These are phyloP conservation scores for Macropodus opercularis DNA, from an alignment of 2,797 vertebrate species.

Conservation along the genomic window DNA sequence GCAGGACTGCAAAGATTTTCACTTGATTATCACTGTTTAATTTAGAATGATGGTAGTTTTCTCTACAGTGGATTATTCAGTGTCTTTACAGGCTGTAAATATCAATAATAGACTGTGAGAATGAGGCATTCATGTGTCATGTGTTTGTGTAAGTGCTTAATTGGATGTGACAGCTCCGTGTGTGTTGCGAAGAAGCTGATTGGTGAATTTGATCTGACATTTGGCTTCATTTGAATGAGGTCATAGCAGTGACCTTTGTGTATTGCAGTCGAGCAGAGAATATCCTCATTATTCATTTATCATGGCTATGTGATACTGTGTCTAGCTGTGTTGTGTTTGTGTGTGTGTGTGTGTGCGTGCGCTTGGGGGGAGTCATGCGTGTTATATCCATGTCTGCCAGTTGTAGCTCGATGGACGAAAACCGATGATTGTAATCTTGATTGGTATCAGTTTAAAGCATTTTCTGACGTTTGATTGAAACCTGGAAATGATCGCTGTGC, in stretches of 20 bases:
- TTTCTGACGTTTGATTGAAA: too few species aligned
- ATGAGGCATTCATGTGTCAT: neutral
- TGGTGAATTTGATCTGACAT: slow-evolving; percentile 52
- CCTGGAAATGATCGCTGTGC: too few species aligned
- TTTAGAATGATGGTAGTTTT: slow-evolving; percentile 24
- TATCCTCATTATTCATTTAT: slow-evolving; percentile 53
- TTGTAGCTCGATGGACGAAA: too few species aligned
- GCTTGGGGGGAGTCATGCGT: neutral
- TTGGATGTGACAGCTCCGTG: slow-evolving; percentile 37
- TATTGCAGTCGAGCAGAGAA: slow-evolving; percentile 32
- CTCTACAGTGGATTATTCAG: slow-evolving; percentile 28
- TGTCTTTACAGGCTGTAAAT: slow-evolving; percentile 35
- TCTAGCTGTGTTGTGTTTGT: slow-evolving; percentile 18
- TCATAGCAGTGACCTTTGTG: slow-evolving; percentile 25
- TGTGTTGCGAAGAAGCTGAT: slow-evolving; percentile 36
- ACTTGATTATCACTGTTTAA: slow-evolving; percentile 42
- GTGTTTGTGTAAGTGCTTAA: slow-evolving; percentile 18
- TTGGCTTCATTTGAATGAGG: slow-evolving; percentile 56
- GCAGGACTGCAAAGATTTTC: slow-evolving; percentile 15
- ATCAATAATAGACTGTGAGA: slow-evolving; percentile 22
- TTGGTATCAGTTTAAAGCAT: too few species aligned
- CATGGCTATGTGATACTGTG: slow-evolving; percentile 18
- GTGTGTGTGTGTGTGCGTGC: slow-evolving; percentile 24
- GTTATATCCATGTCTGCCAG: too few species aligned
- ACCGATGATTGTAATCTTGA: too few species aligned